Evolutionary conservation across 2,113 vertebrate genomes (phyloP).

Genomic region (Rhinolophus sinicus): DNA sequence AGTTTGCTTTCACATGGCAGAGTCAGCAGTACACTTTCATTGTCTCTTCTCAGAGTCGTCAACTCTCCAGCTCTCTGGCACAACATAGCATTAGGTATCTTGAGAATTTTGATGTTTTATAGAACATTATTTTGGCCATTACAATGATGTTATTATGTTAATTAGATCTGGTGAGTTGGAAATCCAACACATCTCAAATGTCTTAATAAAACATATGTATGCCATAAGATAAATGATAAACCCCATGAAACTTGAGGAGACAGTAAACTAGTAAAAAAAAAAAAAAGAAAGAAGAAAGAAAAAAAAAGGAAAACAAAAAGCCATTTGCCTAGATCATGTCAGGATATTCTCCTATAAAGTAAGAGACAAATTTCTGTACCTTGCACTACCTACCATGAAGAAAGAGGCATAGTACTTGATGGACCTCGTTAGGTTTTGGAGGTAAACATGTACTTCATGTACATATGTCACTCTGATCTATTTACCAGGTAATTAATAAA

Average conservation of each 20-base stretch:
- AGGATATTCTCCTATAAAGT: not conserved
- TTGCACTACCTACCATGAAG: not conserved
- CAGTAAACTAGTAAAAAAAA: not conserved
- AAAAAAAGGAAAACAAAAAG: not conserved
- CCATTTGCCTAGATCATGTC: not conserved
- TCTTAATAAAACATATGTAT: not conserved
- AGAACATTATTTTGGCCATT: not conserved
- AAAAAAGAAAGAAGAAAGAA: not conserved
- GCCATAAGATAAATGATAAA: slow-evolving; percentile 16
- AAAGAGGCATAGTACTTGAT: not conserved
- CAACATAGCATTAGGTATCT: not conserved
- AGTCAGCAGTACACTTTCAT: not conserved
- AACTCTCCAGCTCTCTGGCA: not conserved
- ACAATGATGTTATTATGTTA: not conserved
- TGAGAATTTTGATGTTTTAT: slow-evolving; percentile 18
- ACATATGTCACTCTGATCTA: not conserved
- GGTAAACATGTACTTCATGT: not conserved
- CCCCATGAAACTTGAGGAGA: not conserved
- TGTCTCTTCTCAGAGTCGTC: not conserved
- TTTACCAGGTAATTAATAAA: not conserved
- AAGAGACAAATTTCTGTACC: not conserved
- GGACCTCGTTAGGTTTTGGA: not conserved
- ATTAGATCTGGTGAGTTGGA: slow-evolving; percentile 26
- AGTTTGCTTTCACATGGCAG: not conserved
- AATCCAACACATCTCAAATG: not conserved